Evolutionary conservation across 1,140 invertebrate genomes (phyloP).

Genomic region (Papilio glaucus): DNA sequence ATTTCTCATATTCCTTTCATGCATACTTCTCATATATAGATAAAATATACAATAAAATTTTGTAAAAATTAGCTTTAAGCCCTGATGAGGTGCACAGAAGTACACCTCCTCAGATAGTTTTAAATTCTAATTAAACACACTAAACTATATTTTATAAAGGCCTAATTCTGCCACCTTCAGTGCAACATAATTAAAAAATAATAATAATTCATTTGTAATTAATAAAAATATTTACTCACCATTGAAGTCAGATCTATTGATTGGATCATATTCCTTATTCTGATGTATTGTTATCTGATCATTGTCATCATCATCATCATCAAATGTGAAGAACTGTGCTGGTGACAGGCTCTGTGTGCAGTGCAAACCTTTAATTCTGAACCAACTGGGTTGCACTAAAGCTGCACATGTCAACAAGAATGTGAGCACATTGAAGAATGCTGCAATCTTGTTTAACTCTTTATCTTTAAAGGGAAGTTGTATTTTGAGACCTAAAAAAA

Average conservation of each 20-base stretch:
- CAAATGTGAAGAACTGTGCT: slow-evolving; percentile 81
- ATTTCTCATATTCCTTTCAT: too few species aligned
- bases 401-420: slow-evolving; percentile 82
- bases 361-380: slow-evolving; percentile 78
- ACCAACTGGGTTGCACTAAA: slow-evolving; percentile 83
- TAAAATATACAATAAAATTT: too few species aligned
- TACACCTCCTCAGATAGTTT: too few species aligned
- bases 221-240: slow-evolving; percentile 51
- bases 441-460: slow-evolving; percentile 83
- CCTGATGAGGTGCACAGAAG: too few species aligned
- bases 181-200: too few species aligned
- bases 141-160: too few species aligned
- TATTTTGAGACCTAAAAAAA: slow-evolving; percentile 70
- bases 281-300: slow-evolving; percentile 60
- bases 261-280: slow-evolving; percentile 55
- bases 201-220: not conserved
- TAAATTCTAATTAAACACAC: too few species aligned
- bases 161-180: slow-evolving; percentile 10
- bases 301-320: slow-evolving; percentile 67
- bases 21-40: too few species aligned
- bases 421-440: slow-evolving; percentile 82
- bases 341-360: slow-evolving; percentile 81
- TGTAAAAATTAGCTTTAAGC: too few species aligned
- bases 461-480: slow-evolving; percentile 74
- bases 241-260: slow-evolving; percentile 59